Evolutionary conservation across 1,140 invertebrate genomes (phyloP).

Genomic region (Dendrolimus punctatus): DNA sequence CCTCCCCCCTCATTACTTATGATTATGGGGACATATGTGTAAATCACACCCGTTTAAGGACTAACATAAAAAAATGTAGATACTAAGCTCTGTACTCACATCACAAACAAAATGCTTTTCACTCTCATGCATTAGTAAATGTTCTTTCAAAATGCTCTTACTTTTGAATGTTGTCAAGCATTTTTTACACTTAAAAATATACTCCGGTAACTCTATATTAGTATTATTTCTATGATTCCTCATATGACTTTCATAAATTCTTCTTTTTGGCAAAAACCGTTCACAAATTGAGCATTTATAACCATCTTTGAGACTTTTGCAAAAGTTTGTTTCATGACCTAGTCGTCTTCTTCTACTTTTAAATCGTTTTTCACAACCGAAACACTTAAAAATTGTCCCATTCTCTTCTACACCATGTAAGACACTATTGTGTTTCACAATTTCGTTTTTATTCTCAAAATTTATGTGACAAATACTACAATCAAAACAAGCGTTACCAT

Average conservation of each 20-base stretch:
- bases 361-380: constrained; percentile 51
- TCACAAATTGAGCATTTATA: constrained; percentile 45
- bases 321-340: constrained; percentile 45
- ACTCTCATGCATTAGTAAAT: constrained; percentile 30
- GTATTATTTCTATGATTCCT: constrained; percentile 38
- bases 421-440: constrained; percentile 34
- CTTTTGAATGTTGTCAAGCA: constrained; percentile 38
- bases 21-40: too few relatives aligned
- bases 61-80: too few relatives aligned
- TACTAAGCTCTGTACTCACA: constrained; percentile 22
- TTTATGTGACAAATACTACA: constrained; percentile 47
- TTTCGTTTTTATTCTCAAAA: constrained; percentile 22
- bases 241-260: constrained; percentile 44
- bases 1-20: too few relatives aligned
- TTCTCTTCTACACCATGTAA: constrained; percentile 41
- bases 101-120: constrained; percentile 55
- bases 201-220: constrained; percentile 26
- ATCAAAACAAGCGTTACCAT: constrained; percentile 36
- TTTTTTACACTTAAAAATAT: constrained; percentile 47
- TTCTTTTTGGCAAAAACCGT: constrained; percentile 37
- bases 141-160: constrained; percentile 29
- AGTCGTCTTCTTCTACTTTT: constrained; percentile 35
- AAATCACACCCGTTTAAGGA: too few relatives aligned
- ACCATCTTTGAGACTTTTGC: constrained; percentile 50
- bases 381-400: constrained; percentile 41